These are phyloP conservation scores for Griposia aprilina DNA, from an alignment of 2,888 invertebrate genomes.

Conservation along the genomic window DNA sequence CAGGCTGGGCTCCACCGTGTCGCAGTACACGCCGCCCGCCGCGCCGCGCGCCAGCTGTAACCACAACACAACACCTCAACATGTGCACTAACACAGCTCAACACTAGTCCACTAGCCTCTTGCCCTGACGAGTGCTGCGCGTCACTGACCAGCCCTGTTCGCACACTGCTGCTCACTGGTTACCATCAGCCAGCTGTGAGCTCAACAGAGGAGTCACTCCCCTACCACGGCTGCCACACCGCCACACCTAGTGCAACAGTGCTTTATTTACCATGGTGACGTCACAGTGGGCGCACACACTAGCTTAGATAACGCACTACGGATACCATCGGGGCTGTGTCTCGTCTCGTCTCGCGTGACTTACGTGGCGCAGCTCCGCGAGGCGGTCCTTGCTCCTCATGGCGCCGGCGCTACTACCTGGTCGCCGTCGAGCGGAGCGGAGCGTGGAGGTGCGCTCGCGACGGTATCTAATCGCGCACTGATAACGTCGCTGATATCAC, in stretches of 20 bases:
- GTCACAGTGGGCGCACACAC: slow-evolving; percentile 43
- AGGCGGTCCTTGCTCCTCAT: slow-evolving; percentile 87
- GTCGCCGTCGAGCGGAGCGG: slow-evolving; percentile 90
- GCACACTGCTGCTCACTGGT: background rate
- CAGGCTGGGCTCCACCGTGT: slow-evolving; percentile 70
- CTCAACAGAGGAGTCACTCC: background rate
- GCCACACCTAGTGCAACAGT: slow-evolving; percentile 32
- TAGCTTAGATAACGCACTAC: background rate
- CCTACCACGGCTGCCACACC: too few relatives aligned
- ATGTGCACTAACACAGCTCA: background rate
- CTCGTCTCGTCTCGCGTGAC: slow-evolving; percentile 55
- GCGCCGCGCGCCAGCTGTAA: slow-evolving; percentile 69
- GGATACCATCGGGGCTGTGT: background rate
- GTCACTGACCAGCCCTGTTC: background rate
- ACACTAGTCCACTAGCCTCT: background rate
- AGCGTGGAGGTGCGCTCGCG: slow-evolving; percentile 74
- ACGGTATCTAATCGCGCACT: slow-evolving; percentile 84
- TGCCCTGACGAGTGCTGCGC: background rate
- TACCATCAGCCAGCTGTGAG: background rate
- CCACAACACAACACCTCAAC: slow-evolving; percentile 23
- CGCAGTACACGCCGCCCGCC: slow-evolving; percentile 72
- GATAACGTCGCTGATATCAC: slow-evolving; percentile 68
- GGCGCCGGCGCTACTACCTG: slow-evolving; percentile 52
- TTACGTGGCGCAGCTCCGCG: slow-evolving; percentile 84
- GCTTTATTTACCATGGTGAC: slow-evolving; percentile 58